Evolutionary conservation across 2,888 invertebrate species (phyloP).

Genomic region (Heterodera filipjevi): DNA sequence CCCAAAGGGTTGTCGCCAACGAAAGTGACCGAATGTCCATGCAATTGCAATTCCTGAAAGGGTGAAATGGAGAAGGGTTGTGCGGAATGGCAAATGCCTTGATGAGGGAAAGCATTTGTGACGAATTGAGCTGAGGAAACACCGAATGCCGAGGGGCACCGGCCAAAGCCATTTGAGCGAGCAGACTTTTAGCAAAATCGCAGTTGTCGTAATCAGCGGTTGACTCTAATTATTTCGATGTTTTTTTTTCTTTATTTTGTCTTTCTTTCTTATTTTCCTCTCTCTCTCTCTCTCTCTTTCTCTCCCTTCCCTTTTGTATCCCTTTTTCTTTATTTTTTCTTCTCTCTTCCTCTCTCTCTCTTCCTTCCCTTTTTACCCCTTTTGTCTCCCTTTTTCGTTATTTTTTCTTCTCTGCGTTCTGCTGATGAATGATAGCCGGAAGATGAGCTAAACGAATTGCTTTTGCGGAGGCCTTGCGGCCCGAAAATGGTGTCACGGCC

Average conservation of each 20-base stretch:
- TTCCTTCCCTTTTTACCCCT: background rate
- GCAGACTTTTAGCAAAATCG: background rate
- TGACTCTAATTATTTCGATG: background rate
- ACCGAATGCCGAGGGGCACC: background rate
- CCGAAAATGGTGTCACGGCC: slow-evolving; percentile 1
- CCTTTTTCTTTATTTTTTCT: background rate
- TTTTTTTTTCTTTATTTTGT: background rate
- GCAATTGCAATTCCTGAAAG: slow-evolving; percentile 42
- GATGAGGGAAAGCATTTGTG: slow-evolving; percentile 6
- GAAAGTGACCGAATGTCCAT: slow-evolving; percentile 42
- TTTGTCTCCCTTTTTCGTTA: background rate
- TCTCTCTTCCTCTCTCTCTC: no score
- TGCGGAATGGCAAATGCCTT: background rate
- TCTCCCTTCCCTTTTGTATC: background rate
- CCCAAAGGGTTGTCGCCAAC: slow-evolving; percentile 48
- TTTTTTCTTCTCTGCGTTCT: background rate
- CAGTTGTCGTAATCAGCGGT: background rate
- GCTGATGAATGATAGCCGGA: slow-evolving; percentile 15
- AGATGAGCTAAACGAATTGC: background rate
- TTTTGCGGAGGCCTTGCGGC: background rate
- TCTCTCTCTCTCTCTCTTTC: background rate
- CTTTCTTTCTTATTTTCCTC: background rate
- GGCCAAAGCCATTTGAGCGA: background rate
- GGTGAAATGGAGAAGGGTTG: background rate
- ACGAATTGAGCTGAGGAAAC: background rate